Percentiles rank a stretch among this genome's conserved stretches.
Conservation (phyloP, 2,888 invertebrate species). For the Nebria brevicollis region DNA sequence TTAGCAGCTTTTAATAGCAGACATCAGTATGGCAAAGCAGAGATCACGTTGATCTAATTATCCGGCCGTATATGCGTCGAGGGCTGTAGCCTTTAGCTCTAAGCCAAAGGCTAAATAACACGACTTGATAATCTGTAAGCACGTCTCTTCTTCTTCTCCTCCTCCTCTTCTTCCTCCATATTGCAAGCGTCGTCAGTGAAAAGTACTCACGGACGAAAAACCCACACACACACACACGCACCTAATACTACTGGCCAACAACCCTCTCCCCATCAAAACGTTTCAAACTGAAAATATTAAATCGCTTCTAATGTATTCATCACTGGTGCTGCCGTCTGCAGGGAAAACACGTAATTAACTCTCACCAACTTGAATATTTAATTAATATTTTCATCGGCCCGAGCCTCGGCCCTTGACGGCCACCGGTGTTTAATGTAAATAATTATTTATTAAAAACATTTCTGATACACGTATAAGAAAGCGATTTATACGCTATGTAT, state of each 20-base stretch:
- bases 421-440: slow-evolving; percentile 28
- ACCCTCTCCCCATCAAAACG: not conserved
- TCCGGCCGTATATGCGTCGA: slow-evolving; percentile 51
- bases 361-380: slow-evolving; percentile 42
- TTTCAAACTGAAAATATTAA: slow-evolving; percentile 40
- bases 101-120: slow-evolving; percentile 62
- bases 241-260: not conserved
- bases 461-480: not conserved
- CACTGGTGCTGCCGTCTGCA: slow-evolving; percentile 25
- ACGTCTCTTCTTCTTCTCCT: slow-evolving; percentile 45
- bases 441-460: slow-evolving; percentile 34
- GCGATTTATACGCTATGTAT: not conserved
- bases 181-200: too few species aligned
- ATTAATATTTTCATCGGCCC: slow-evolving; percentile 41
- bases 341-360: slow-evolving; percentile 45
- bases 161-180: too few species aligned
- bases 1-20: slow-evolving; percentile 51
- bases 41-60: slow-evolving; percentile 62
- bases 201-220: too few species aligned
- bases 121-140: slow-evolving; percentile 60
- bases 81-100: slow-evolving; percentile 55
- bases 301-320: slow-evolving; percentile 46
- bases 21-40: slow-evolving; percentile 50
- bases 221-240: not conserved
- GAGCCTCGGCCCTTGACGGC: too few species aligned